Base-by-base conservation (phyloP, 2,888 invertebrate species). In the Xanthia togata region DNA sequence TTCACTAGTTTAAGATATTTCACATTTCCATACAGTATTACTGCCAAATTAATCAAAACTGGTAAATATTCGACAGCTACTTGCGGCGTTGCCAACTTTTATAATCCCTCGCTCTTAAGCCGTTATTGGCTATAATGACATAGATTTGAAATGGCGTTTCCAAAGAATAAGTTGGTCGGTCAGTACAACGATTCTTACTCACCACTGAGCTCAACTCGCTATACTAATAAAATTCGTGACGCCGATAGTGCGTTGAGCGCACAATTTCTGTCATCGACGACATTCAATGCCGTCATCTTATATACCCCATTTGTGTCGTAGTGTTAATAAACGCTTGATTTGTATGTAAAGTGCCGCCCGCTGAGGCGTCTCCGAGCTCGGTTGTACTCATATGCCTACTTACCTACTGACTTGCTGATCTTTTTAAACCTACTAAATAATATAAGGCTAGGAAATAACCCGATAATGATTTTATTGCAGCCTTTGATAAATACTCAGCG, bases 401-500 rank as follows among this genome's bases (percentile, higher is more conserved):
- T 20, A 35, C 62, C 8, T 14, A 35, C 26, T 11, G 6, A 69
- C 23, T 23, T 55, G 1, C 1, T 3, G 2, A 71, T 41, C 41
- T 23, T 68, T 35, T 14, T 44, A 65, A 6, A 50, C 50, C 50
- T 20, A 50, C 23, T 53, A 17, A 8, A n/a, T n/a, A 26, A 8
- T 76, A 17, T 11, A 74, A 53, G 2, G 0, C 6, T 14, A 26
- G 9, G 50, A 71, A 53, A 47, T 57, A 20, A 23, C 11, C 53
- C 17, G 14, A 38, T 35, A 44, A 44, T 63, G 20, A 73, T 81
- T 38, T 41, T 12, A 67, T 44, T 65, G 64, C 31, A 47, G 26
- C 35, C n/a, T 12, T 73, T 41, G 12, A 69, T 69, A 81, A 69
- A 76, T 73, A 55, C 47, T n/a, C 12, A 53, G 20, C 41, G 26